A percentile compares a stretch with the other conserved stretches of the same genome.
phyloP scores from a whole-genome alignment of 2,888 invertebrate genomes.

The Ganaspis brasiliensis region DNA sequence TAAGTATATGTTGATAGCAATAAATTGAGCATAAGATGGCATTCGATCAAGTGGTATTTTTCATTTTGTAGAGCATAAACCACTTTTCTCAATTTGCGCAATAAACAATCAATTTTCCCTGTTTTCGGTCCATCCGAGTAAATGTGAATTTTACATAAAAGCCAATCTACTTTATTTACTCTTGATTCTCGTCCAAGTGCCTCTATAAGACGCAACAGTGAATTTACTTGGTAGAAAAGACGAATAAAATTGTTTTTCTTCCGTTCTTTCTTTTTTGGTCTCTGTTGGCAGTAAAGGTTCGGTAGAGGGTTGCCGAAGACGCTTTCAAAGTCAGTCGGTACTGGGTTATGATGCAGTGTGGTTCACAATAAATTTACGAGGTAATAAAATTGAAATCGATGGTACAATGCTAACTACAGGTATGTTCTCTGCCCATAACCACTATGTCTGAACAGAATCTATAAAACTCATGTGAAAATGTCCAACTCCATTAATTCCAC shows the following conservation, averaged over 20 bases:
- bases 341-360: constrained; percentile 21
- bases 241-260: constrained; percentile 6
- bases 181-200: not conserved
- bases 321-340: constrained; percentile 12
- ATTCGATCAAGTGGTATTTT: not conserved
- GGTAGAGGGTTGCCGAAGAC: constrained; percentile 4
- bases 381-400: constrained; percentile 13
- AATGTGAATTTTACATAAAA: constrained; percentile 21
- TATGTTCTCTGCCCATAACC: not conserved
- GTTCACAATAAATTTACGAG: constrained; percentile 23
- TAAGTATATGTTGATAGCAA: too few species aligned
- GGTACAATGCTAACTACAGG: constrained; percentile 7
- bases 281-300: constrained; percentile 10
- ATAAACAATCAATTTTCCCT: constrained; percentile 18
- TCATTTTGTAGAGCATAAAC: not conserved
- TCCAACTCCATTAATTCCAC: constrained; percentile 2
- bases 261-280: not conserved
- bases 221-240: not conserved
- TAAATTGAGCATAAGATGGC: not conserved
- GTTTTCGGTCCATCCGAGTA: constrained; percentile 12
- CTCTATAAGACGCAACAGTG: constrained; percentile 19
- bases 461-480: constrained; percentile 7
- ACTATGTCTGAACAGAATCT: not conserved
- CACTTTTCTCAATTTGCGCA: not conserved
- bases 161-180: constrained; percentile 16